Evolutionary conservation across 30 jellyfish, hydroid and myxozoan species (phyloP), one percentile per base, ranked within the genome.

Genomic region (Aurelia aurita complex sp. Pacific): DNA sequence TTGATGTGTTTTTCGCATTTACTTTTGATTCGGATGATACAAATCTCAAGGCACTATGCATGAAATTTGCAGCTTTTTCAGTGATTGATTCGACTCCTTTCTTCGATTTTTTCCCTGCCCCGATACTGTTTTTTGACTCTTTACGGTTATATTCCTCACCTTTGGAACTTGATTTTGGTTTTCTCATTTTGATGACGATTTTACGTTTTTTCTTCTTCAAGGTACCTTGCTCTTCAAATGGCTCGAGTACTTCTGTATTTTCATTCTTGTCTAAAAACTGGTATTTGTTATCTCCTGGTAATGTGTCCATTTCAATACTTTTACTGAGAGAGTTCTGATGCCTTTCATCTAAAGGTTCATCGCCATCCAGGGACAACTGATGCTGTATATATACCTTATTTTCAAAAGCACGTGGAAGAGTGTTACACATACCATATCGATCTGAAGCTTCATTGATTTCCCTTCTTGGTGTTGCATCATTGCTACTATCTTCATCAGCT

Each of bases 41-140:
- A 36, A 63, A 34, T 16, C 69, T 53, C 35, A 84, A 53, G 4
- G 93, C 93, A 61, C 55, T 84, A 65, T 84, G 93, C 93, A 84
- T 65, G 75, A 77, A 84, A 72, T 53, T 84, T 13, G 93, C 87
- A 7, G 92, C 92, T 51, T 62, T 71, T 51, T 73, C 92, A 7
- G 92, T 40, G 17, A 83, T 76, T 3, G 74, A 34, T 3, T 72
- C 82, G 18, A 51, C 85, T 17, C 60, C 60, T 55, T 68, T 84
- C 43, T 62, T 66, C 12, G 59, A 50, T 36, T 84, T 84, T 70
- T 65, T 74, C 65, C 40, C 93, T 23, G 63, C 79, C 5, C 57
- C 80, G 10, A n/a, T 17, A 23, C 70, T 61, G 32, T 4, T 53
- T 32, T 64, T 79, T 6, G 63, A 13, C 15, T 50, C 63, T 19